Evolutionary conservation across 2,797 vertebrate genomes (phyloP), one percentile per base, ranked within the genome.

Genomic region (Gobio occitaniae): DNA sequence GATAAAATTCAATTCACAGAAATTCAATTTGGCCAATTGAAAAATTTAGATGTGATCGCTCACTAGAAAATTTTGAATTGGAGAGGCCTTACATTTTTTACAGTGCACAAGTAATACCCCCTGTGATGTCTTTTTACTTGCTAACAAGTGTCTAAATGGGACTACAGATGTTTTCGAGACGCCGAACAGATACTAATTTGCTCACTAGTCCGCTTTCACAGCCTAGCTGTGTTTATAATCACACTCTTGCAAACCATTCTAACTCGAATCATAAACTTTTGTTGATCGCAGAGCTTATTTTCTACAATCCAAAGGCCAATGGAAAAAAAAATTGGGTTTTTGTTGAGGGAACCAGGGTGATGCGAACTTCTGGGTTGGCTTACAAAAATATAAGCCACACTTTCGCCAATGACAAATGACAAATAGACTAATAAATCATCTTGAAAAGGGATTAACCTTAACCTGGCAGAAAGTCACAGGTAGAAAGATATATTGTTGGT

Each of bases 341-440:
- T 54, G 48, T 54, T 2, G 10, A 36, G 72, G 10, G 19, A 75
- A 21, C 29, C 48, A 54, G 52, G 19, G 25, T 52, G 52, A 52
- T 74, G 9, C 16, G 6, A 52, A 75, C 16, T 36, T 19, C 11
- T 17, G 17, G 29, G 29, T 2, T 52, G 16, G 15, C 16, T 29
- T 52, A 19, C 54, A 78, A n/a, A 41, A 36, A 41, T n/a, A 56
- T 25, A 54, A 54, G 5, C 69, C 25, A 72, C 59, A 32, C 29
- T 74, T 80, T 78, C 84, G 48, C 63, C 84, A 76, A 85, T 71
- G 87, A 91, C 84, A 86, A 85, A 86, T 86, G 80, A 88, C 72
- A 68, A 91, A 90, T 72, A 59, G 87, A 88, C 68, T 44, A 75
- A 82, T 92, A 82, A 54, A 89, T 92, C 90, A 88, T 66, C 41